Conservation (phyloP, 1,140 invertebrate species). For the Eufriesea mexicana region DNA sequence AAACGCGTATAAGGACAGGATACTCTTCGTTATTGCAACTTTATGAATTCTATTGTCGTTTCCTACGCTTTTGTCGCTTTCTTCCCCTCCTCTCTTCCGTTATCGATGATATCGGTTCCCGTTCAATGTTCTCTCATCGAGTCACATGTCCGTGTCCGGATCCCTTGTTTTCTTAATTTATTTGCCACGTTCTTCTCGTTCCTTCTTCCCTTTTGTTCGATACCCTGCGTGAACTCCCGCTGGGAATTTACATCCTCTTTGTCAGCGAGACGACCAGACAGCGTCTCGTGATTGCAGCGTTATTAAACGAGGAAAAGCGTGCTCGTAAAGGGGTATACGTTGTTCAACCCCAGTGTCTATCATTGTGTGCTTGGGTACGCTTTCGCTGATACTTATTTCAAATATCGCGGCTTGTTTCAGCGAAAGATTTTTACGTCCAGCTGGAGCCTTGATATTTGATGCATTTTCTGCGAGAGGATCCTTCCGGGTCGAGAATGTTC, state of each 20-base stretch:
- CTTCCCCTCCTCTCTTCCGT: neutral
- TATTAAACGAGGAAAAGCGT: neutral
- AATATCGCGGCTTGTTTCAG: too few species aligned
- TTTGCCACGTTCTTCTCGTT: neutral
- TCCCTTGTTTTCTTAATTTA: neutral
- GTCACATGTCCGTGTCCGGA: neutral
- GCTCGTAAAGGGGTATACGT: neutral
- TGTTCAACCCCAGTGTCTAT: neutral
- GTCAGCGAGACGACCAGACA: neutral
- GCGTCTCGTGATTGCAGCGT: neutral
- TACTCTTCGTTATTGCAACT: constrained; percentile 9
- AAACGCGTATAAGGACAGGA: constrained; percentile 1
- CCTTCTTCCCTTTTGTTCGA: neutral
- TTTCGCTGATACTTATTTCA: too few species aligned
- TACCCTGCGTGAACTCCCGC: neutral
- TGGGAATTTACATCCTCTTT: neutral
- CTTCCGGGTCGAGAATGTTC: too few species aligned
- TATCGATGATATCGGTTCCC: neutral
- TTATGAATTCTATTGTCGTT: constrained; percentile 23
- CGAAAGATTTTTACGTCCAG: too few species aligned
- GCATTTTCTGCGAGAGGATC: too few species aligned
- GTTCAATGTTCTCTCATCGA: constrained; percentile 1
- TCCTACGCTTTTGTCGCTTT: constrained; percentile 8
- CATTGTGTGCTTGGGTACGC: too few species aligned
- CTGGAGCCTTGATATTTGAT: too few species aligned